These are phyloP conservation scores for Chrysaora quinquecirrha DNA, from an alignment of 30 jellyfish, hydroid and myxozoan species.

Conservation along the genomic window DNA sequence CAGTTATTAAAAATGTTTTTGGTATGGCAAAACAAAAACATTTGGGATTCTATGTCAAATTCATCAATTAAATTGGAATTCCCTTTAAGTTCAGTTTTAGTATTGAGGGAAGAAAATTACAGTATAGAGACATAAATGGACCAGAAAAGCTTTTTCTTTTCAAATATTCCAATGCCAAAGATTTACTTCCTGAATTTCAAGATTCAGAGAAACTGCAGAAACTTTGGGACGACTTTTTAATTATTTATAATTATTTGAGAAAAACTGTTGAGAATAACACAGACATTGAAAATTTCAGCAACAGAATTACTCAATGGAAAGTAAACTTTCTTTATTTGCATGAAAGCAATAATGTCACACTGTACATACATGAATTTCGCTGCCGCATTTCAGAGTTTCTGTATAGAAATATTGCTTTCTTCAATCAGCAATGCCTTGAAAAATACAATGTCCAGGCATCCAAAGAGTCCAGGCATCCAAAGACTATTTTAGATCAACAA, in stretches of 20 bases:
- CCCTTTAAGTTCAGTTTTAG: not conserved
- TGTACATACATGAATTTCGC: constrained; percentile 39
- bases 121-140: constrained; percentile 22
- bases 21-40: constrained; percentile 9
- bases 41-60: constrained; percentile 2
- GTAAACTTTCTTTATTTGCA: constrained; percentile 6
- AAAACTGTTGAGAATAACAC: not conserved
- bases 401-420: constrained; percentile 14
- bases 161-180: not conserved
- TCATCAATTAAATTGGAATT: not conserved
- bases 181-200: constrained; percentile 8
- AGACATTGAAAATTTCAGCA: not conserved
- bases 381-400: constrained; percentile 41
- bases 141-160: constrained; percentile 34
- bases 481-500: no score
- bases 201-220: not conserved
- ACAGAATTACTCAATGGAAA: not conserved
- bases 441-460: no score
- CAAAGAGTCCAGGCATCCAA: no score
- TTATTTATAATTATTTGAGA: not conserved
- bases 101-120: not conserved
- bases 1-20: not conserved
- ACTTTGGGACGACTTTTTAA: constrained; percentile 30
- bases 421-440: constrained; percentile 65
- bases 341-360: constrained; percentile 28